Percentiles rank a stretch among this genome's conserved stretches.
Evolutionary conservation across 2,113 vertebrate species (phyloP).

Genomic region (Tachycineta bicolor): DNA sequence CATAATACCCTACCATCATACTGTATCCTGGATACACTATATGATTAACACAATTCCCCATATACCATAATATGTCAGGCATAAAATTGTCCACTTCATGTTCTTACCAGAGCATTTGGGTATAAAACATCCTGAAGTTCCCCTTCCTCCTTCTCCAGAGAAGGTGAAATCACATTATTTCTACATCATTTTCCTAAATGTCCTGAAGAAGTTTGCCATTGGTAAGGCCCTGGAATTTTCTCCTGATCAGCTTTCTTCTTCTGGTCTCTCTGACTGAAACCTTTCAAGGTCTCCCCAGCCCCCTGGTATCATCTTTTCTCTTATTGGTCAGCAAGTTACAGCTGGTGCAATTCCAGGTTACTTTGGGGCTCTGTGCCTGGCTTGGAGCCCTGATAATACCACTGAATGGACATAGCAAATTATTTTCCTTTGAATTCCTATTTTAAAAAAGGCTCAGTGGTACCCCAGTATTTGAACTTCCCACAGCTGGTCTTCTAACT

Average conservation of each 20-base stretch:
- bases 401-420: neutral
- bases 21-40: neutral
- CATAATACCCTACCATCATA: neutral
- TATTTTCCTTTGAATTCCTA: neutral
- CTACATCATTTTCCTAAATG: neutral
- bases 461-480: neutral
- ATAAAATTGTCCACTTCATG: neutral
- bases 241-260: neutral
- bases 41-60: neutral
- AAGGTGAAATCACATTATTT: neutral
- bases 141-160: neutral
- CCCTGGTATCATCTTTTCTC: neutral
- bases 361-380: neutral
- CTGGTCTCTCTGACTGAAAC: neutral
- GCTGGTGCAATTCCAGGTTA: neutral
- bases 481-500: neutral
- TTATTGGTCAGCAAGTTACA: neutral
- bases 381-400: neutral
- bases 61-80: neutral
- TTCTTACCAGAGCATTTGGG: neutral
- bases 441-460: neutral
- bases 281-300: neutral
- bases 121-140: neutral
- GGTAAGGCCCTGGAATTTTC: neutral
- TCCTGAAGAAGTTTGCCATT: neutral